Conservation (phyloP, 2,797 vertebrate species). For the Euphonia xanthogaster region DNA sequence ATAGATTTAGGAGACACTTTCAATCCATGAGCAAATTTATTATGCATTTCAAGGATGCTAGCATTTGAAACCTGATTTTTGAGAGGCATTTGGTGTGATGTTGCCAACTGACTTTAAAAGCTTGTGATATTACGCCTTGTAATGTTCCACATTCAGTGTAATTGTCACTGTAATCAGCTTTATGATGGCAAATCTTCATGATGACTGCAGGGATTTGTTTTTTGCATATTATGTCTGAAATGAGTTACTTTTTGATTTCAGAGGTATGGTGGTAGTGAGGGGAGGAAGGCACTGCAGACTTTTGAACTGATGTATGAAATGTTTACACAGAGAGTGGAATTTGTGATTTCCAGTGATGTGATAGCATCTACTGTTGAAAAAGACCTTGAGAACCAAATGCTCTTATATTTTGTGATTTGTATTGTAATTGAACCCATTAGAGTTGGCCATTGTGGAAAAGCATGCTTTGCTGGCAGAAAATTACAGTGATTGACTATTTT, state of each 20-base stretch:
- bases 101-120: slow-evolving; percentile 22
- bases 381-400: not conserved
- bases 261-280: not conserved
- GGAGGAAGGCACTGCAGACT: not conserved
- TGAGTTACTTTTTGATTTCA: not conserved
- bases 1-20: not conserved
- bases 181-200: not conserved
- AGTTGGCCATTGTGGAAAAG: not conserved
- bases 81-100: not conserved
- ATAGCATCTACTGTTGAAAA: not conserved
- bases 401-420: not conserved
- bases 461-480: not conserved
- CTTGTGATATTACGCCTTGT: not conserved
- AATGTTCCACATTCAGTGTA: not conserved
- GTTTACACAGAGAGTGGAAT: not conserved
- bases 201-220: not conserved
- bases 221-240: not conserved
- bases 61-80: not conserved
- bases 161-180: slow-evolving; percentile 38
- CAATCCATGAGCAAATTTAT: not conserved
- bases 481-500: not conserved
- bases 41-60: not conserved
- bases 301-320: not conserved
- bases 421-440: not conserved
- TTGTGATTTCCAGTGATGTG: not conserved